A percentile compares a stretch with the other conserved stretches of the same genome.
Conservation (phyloP, 2,113 vertebrate species). For the Burhinus oedicnemus region DNA sequence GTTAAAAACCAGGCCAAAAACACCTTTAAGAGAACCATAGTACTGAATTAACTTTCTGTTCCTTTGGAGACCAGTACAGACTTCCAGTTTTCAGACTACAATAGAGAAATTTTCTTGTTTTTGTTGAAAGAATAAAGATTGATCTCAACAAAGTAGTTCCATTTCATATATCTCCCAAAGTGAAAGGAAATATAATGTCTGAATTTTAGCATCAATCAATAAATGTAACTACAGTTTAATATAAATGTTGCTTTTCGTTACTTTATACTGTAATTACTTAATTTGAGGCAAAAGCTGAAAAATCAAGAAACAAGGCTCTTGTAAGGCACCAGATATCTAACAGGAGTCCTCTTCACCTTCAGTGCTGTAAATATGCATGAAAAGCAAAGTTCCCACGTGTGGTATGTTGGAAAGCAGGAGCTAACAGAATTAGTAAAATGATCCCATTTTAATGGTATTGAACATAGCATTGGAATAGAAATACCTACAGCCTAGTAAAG, state of each 20-base stretch:
- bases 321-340: neutral
- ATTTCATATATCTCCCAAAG: neutral
- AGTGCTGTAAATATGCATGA: neutral
- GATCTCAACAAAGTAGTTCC: neutral
- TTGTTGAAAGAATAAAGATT: neutral
- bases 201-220: neutral
- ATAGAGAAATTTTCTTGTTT: neutral
- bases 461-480: neutral
- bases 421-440: neutral
- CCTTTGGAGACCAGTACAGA: neutral
- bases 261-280: neutral
- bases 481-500: neutral
- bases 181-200: neutral
- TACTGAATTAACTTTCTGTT: neutral
- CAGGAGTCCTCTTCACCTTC: neutral
- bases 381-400: neutral
- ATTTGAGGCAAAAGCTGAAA: neutral
- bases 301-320: neutral
- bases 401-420: neutral
- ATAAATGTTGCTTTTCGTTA: neutral
- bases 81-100: neutral
- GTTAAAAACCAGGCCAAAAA: neutral
- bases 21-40: neutral
- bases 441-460: neutral
- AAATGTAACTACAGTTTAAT: neutral